Percentiles rank a stretch among this genome's conserved stretches.
Evolutionary conservation across 2,113 vertebrate genomes (phyloP).

Genomic region (Athene cunicularia): DNA sequence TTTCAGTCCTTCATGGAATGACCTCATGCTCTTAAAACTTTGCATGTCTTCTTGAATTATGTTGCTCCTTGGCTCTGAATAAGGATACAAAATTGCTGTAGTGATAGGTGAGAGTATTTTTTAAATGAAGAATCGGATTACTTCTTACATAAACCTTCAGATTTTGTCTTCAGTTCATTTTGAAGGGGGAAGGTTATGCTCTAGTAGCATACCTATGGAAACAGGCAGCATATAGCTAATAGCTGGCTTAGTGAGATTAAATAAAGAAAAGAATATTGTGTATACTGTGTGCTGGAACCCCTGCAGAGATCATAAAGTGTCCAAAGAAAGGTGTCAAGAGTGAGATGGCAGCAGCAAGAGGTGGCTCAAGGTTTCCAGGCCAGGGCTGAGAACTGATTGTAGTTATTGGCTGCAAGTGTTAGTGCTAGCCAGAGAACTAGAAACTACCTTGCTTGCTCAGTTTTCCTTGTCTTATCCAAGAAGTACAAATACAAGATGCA

Average conservation of each 20-base stretch:
- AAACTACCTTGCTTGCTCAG: neutral
- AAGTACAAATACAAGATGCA: neutral
- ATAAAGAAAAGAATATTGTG: neutral
- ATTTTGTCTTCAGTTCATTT: neutral
- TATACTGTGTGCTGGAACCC: neutral
- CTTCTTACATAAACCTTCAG: neutral
- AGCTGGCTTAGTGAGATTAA: neutral
- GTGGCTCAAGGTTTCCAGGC: neutral
- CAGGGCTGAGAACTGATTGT: neutral
- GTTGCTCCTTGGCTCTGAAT: neutral
- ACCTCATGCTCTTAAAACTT: neutral
- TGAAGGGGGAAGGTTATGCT: neutral
- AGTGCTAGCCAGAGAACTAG: rapidly evolving
- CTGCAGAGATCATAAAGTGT: rapidly evolving
- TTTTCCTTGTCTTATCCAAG: neutral
- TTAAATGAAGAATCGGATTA: neutral
- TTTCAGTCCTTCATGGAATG: neutral
- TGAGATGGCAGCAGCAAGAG: neutral
- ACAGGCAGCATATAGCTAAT: neutral
- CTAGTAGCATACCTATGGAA: neutral
- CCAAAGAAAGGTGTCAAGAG: neutral
- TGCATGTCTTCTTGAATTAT: neutral
- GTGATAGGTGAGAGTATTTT: neutral
- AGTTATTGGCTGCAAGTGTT: neutral
- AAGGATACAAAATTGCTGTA: neutral